Evolutionary conservation across 2,888 invertebrate genomes (phyloP).

Genomic region (Tipula vernalis): DNA sequence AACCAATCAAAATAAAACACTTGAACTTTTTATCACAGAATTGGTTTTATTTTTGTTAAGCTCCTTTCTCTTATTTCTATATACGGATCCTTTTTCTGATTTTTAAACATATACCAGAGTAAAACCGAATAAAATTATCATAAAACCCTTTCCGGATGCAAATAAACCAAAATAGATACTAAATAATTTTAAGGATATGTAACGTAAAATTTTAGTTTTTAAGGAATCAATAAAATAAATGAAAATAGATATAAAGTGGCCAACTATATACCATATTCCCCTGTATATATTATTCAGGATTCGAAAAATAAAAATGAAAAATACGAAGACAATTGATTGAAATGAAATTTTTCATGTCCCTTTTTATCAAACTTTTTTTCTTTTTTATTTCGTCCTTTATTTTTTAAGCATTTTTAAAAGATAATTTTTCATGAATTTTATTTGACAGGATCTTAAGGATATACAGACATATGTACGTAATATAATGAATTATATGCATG

Average conservation of each 20-base stretch:
- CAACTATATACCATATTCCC: not conserved
- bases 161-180: not conserved
- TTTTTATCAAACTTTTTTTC: not conserved
- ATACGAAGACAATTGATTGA: not conserved
- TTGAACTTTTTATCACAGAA: not conserved
- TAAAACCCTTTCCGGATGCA: not conserved
- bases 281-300: not conserved
- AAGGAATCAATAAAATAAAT: not conserved
- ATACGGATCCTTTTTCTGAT: not conserved
- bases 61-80: not conserved
- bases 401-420: not conserved
- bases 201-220: not conserved
- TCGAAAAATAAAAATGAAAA: not conserved
- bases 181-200: not conserved
- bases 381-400: not conserved
- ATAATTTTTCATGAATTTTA: not conserved
- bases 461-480: not conserved
- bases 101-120: not conserved
- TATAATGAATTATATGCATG: not conserved
- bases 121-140: not conserved
- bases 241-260: not conserved
- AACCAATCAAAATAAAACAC: conserved; percentile 4
- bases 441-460: not conserved
- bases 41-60: not conserved
- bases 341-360: not conserved